Evolutionary conservation across 2,797 vertebrate genomes (phyloP).

Genomic region (Synanceia verrucosa): DNA sequence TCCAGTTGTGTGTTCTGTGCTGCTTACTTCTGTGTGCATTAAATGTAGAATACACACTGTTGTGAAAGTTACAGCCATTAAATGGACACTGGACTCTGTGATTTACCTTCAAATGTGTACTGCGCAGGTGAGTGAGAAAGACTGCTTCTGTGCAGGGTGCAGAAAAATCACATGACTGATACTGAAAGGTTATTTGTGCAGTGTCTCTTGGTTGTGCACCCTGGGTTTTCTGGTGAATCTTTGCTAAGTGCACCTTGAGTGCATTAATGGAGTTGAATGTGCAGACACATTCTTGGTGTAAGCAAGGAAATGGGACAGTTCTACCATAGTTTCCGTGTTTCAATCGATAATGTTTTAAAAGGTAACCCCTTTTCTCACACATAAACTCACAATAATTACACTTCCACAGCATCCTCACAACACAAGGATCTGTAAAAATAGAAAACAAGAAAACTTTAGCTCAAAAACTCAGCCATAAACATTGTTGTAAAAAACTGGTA

Average conservation of each 20-base stretch:
- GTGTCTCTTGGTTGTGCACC: neutral
- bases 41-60: slow-evolving; percentile 7
- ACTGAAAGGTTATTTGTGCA: neutral
- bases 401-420: neutral
- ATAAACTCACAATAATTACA: neutral
- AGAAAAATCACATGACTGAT: slow-evolving; percentile 22
- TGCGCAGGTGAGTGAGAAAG: slow-evolving; percentile 1
- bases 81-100: slow-evolving; percentile 8
- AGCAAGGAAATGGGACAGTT: slow-evolving; percentile 6
- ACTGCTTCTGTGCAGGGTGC: slow-evolving; percentile 7
- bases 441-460: neutral
- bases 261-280: slow-evolving; percentile 9
- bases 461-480: neutral
- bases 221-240: neutral
- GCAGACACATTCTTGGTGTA: slow-evolving; percentile 1
- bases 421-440: neutral
- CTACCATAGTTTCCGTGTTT: neutral
- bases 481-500: too few relatives aligned
- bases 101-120: slow-evolving; percentile 3
- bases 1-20: slow-evolving; percentile 4
- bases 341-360: neutral
- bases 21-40: slow-evolving; percentile 11
- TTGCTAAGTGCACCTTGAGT: neutral
- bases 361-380: neutral
- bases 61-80: slow-evolving; percentile 3